phyloP scores from a whole-genome alignment of 2,888 invertebrate genomes.

The Linnaemya tessellans region DNA sequence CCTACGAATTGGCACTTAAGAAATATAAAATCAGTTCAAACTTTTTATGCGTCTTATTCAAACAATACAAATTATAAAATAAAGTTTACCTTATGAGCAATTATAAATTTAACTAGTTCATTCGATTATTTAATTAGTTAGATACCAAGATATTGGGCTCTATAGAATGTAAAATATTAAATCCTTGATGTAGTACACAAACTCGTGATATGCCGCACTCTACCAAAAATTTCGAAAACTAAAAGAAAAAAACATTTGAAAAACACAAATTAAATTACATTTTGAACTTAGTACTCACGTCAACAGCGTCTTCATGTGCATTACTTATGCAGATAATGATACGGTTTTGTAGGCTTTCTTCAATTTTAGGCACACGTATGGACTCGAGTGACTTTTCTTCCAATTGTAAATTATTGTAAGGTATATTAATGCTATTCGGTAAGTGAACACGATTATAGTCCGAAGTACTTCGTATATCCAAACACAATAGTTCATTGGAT shows the following conservation, averaged over 20 bases:
- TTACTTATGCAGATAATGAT: constrained; percentile 91
- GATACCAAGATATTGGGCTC: constrained; percentile 85
- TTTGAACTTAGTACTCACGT: constrained; percentile 84
- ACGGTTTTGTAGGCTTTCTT: constrained; percentile 85
- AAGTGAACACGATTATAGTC: constrained; percentile 90
- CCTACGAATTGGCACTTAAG: too few species aligned
- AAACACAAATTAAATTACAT: background rate
- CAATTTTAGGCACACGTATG: constrained; percentile 87
- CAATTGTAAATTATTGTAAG: constrained; percentile 91
- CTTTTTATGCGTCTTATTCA: background rate
- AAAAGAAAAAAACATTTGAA: constrained; percentile 76
- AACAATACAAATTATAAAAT: constrained; percentile 25
- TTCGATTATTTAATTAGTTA: constrained; percentile 75
- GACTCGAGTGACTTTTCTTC: constrained; percentile 88
- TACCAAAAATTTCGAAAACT: constrained; percentile 95
- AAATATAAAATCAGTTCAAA: too few species aligned
- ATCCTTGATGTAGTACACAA: constrained; percentile 94
- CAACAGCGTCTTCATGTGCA: constrained; percentile 90
- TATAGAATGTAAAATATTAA: constrained; percentile 89
- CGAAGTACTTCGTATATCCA: constrained; percentile 86
- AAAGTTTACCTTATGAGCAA: constrained; percentile 22
- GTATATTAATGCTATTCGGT: constrained; percentile 93
- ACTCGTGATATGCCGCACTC: constrained; percentile 90
- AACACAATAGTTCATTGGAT: constrained; percentile 85
- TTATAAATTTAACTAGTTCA: constrained; percentile 9